Base-by-base conservation (phyloP, 2,888 invertebrate species). In the Drosophila greeni region DNA sequence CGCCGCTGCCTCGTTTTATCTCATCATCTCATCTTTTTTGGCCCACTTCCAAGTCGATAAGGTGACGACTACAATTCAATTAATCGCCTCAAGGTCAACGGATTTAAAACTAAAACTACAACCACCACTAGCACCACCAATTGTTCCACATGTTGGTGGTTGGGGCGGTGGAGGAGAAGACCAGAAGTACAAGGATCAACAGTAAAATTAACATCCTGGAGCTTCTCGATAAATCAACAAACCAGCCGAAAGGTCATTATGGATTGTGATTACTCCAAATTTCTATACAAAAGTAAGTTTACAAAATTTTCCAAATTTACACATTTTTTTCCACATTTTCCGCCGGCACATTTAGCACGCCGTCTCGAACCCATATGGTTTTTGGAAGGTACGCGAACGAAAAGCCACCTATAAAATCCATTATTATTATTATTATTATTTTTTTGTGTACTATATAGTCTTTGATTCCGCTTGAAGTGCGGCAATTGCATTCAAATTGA, bases 251-350 rank as follows among this genome's bases (percentile, higher is more conserved):
- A 33, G 33, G 54, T 58, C 64, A 69, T 47, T 33, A 78, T 80
- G 79, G 79, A 80, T 76, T 80, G 79, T 76, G 79, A 80, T 84
- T 80, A 80, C 60, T 80, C 79, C 8, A 80, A 80, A 62, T 80
- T 80, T 79, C 58, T 80, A 58, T 80, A 80, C 66, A 80, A 80
- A 84, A 82, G 79, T 80, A 74, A 80, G 79, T 79, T 26, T 26
- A 11, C 11, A 29, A 11, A 20, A 20, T 20, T 29, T 29, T 29
- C 6, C 29, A 11, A 3, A 9, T 29, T 24, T 7, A 24, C 24
- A 24, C 24, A 24, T 24, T 24, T 29, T 12, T 24, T 24, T 29
- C 8, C 9, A 11, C n/a, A 56, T 29, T 56, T 56, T 20, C 55
- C 55, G 55, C 2, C 55, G 55, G 55, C 55, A 52, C 29, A 29